Conservation (phyloP, 2,113 vertebrate genomes). For the Centropus bengalensis region DNA sequence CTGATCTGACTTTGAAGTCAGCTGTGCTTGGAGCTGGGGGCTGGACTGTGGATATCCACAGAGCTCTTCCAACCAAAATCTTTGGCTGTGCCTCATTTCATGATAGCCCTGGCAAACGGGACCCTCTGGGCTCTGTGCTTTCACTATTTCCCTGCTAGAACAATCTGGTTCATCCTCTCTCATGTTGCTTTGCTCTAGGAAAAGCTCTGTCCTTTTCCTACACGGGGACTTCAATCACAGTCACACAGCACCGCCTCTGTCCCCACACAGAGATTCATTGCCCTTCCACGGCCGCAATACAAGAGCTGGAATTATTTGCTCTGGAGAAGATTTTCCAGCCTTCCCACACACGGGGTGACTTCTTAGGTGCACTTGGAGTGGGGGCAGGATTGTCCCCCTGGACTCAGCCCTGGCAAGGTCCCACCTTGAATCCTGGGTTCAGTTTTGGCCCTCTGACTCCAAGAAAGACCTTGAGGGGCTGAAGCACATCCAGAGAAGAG, state of each 20-base stretch:
- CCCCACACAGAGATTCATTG: neutral
- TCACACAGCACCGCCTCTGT: fast-evolving
- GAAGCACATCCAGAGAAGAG: too few species aligned
- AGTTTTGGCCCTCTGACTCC: too few species aligned
- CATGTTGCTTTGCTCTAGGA: neutral
- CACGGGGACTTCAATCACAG: fast-evolving
- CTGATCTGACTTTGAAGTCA: neutral
- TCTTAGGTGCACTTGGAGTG: neutral
- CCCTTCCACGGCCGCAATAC: neutral
- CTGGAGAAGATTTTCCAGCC: neutral
- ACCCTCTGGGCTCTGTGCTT: fast-evolving
- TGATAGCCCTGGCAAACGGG: neutral
- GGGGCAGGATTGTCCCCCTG: too few species aligned
- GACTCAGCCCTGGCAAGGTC: too few species aligned
- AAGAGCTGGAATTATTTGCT: neutral
- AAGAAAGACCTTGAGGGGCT: too few species aligned
- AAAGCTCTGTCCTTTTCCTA: neutral
- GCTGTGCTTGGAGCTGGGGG: neutral
- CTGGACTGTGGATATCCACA: neutral
- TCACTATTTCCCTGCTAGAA: neutral
- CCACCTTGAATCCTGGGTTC: too few species aligned
- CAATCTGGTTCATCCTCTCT: neutral
- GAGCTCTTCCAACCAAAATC: neutral
- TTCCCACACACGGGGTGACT: fast-evolving
- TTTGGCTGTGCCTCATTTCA: neutral